Conservation (phyloP, 2,797 vertebrate genomes). For the Oophaga sylvatica region DNA sequence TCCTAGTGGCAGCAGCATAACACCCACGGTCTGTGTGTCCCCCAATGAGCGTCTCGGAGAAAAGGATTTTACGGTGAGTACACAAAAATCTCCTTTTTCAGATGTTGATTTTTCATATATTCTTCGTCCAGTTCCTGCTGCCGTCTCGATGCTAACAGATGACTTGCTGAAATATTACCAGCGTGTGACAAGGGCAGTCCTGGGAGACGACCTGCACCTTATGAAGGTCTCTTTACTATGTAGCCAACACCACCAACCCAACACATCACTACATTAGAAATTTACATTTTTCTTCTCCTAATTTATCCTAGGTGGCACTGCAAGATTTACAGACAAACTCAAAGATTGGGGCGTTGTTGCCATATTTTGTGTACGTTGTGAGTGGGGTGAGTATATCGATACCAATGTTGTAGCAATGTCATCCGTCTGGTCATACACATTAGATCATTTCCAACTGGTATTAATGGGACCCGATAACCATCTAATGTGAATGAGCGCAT, state of each 20-base stretch:
- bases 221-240: constrained; percentile 80
- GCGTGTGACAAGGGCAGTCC: constrained; percentile 87
- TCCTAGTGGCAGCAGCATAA: no score
- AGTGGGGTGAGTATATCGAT: constrained; percentile 83
- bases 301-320: constrained; percentile 80
- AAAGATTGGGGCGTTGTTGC: constrained; percentile 90
- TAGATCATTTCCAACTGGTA: no score
- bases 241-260: neutral
- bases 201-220: constrained; percentile 90
- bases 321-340: constrained; percentile 92
- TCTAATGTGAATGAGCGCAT: no score
- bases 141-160: constrained; percentile 86
- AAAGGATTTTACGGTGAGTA: no score
- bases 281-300: neutral
- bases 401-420: neutral
- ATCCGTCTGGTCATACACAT: no score
- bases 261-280: no score
- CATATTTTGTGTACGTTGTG: constrained; percentile 95
- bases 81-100: no score
- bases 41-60: no score
- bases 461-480: no score
- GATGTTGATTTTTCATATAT: neutral
- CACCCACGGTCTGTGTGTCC: no score
- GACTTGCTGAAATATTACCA: constrained; percentile 94
- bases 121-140: constrained; percentile 79